Conservation (phyloP, 1,140 invertebrate species). For the Dendrolimus kikuchii region DNA sequence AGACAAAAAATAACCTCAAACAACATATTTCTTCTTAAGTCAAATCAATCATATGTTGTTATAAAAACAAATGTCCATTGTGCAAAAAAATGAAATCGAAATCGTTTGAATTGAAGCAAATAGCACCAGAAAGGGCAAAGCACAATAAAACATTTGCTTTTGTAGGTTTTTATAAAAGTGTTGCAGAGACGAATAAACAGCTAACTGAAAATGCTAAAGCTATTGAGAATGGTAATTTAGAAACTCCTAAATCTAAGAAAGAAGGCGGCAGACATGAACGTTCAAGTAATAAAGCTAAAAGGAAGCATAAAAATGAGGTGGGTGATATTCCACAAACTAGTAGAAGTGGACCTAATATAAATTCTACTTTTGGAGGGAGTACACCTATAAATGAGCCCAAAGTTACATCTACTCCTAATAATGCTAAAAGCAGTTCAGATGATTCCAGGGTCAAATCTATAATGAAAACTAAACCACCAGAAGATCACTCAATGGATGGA, state of each 20-base stretch:
- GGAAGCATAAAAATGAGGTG: conserved; percentile 22
- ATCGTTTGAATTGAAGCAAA: conserved; percentile 21
- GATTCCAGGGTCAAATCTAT: conserved; percentile 26
- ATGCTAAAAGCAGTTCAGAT: conserved; percentile 7
- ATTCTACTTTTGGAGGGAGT: conserved; percentile 5
- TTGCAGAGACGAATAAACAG: conserved; percentile 25
- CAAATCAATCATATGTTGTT: conserved; percentile 8
- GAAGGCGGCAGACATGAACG: conserved; percentile 1
- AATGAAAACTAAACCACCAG: conserved; percentile 16
- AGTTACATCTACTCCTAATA: conserved; percentile 30
- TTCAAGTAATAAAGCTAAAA: conserved; percentile 25
- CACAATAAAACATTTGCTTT: conserved; percentile 38
- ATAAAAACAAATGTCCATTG: background rate
- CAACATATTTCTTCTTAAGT: conserved; percentile 1
- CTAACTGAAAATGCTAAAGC: conserved; percentile 15
- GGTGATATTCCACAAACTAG: conserved; percentile 23
- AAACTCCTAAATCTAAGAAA: background rate
- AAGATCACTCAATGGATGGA: conserved; percentile 13
- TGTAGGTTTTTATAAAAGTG: conserved; percentile 35
- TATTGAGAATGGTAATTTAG: conserved; percentile 10
- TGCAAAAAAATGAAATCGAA: conserved; percentile 30
- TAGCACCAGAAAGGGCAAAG: conserved; percentile 16
- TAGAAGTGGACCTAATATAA: conserved; percentile 21
- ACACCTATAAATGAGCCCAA: conserved; percentile 16
- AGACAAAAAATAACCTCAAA: conserved; percentile 14